Percentiles rank a stretch among this genome's conserved stretches.
phyloP scores from a whole-genome alignment of 2,797 vertebrate genomes.

The Carapus acus region DNA sequence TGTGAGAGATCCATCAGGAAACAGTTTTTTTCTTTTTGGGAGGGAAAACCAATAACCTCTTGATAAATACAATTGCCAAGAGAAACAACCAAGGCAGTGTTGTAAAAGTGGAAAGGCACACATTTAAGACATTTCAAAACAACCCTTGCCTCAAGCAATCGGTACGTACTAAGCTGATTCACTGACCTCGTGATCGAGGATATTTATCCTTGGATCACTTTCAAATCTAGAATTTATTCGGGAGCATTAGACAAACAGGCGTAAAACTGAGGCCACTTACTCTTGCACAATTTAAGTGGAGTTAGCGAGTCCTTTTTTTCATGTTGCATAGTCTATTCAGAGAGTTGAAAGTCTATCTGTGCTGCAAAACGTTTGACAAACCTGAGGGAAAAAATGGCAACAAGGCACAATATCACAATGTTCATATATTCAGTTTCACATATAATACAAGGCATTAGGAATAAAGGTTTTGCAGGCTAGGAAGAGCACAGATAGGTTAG shows the following conservation, averaged over 20 bases:
- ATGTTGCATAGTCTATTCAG: conserved; percentile 47
- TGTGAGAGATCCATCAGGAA: too few relatives aligned
- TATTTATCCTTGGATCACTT: too few relatives aligned
- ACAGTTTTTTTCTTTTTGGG: too few relatives aligned
- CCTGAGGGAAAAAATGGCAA: conserved; percentile 67
- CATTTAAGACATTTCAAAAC: conserved; percentile 24
- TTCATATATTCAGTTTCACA: conserved; percentile 49
- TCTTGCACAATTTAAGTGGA: conserved; percentile 33
- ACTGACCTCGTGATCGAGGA: too few relatives aligned
- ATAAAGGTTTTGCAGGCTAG: conserved; percentile 44
- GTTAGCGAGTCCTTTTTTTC: conserved; percentile 23
- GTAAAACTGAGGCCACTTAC: conserved; percentile 20
- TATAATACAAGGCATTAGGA: conserved; percentile 36
- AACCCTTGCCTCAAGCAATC: too few relatives aligned
- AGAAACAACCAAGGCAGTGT: conserved; percentile 47
- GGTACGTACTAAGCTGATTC: too few relatives aligned
- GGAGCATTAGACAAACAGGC: too few relatives aligned
- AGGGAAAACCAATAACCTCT: too few relatives aligned
- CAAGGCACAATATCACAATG: conserved; percentile 54
- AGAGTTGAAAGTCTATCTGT: conserved; percentile 31
- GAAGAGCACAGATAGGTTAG: conserved; percentile 39
- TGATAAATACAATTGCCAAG: conserved; percentile 28
- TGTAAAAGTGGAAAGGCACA: conserved; percentile 54
- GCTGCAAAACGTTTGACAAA: conserved; percentile 41
- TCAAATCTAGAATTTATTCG: too few relatives aligned